Evolutionary conservation across 2,113 vertebrate species (phyloP).

Genomic region (Etia nguti): DNA sequence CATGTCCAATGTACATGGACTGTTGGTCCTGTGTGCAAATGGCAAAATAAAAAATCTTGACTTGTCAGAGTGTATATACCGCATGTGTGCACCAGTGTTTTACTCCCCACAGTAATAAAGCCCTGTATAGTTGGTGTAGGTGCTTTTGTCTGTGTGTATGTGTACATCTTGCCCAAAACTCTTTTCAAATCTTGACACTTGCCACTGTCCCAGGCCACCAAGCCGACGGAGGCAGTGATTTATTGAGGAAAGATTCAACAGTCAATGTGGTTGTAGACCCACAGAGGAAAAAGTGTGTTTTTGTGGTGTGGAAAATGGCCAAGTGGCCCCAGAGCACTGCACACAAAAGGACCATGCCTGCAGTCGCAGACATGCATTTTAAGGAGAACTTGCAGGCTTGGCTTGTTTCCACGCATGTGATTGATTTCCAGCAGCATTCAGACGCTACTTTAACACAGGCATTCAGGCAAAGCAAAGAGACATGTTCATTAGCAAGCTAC

Average conservation of each 20-base stretch:
- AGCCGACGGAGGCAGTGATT: slow-evolving; percentile 41
- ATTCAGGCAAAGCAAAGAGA: slow-evolving; percentile 36
- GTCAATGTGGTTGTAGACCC: not conserved
- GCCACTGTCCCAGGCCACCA: not conserved
- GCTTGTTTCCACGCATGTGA: slow-evolving; percentile 52
- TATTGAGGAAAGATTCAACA: slow-evolving; percentile 52
- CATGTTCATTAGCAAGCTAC: slow-evolving; percentile 46
- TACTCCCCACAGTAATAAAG: not conserved
- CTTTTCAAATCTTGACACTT: slow-evolving; percentile 24
- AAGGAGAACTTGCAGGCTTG: slow-evolving; percentile 19
- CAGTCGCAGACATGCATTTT: slow-evolving; percentile 37
- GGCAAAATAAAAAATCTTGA: too few relatives aligned
- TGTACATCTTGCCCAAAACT: not conserved
- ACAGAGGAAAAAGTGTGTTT: slow-evolving; percentile 20
- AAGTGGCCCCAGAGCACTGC: not conserved
- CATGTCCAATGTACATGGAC: too few relatives aligned
- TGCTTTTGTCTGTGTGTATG: slow-evolving; percentile 13
- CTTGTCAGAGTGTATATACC: not conserved
- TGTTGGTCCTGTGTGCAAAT: too few relatives aligned
- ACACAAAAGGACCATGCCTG: slow-evolving; percentile 15
- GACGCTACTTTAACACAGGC: not conserved
- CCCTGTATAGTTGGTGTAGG: not conserved
- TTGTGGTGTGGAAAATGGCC: slow-evolving; percentile 37
- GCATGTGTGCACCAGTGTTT: not conserved
- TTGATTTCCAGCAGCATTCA: slow-evolving; percentile 48